These are phyloP conservation scores for Tipula helvola DNA, from an alignment of 2,888 invertebrate genomes.

Conservation along the genomic window DNA sequence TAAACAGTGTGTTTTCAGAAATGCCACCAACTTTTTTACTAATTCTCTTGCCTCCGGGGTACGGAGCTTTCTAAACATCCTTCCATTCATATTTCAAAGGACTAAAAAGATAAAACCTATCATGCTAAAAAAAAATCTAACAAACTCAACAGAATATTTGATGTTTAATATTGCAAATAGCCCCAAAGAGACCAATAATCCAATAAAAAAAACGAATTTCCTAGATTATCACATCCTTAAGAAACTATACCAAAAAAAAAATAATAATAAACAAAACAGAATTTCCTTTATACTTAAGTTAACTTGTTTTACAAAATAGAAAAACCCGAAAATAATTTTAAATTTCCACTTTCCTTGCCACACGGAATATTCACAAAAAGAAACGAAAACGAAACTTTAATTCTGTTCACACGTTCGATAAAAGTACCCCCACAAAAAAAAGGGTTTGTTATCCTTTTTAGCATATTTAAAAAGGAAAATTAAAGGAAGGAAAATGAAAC, in stretches of 20 bases:
- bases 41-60: too few relatives aligned
- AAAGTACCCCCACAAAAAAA: background rate
- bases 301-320: background rate
- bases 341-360: background rate
- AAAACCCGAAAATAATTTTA: background rate
- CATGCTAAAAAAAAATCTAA: background rate
- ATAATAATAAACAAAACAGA: background rate
- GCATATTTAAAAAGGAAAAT: background rate
- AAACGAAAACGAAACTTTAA: background rate
- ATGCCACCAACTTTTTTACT: too few relatives aligned
- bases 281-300: background rate
- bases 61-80: too few relatives aligned
- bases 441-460: conserved; percentile 4
- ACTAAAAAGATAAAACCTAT: background rate
- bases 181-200: background rate
- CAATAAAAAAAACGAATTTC: background rate
- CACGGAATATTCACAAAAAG: background rate
- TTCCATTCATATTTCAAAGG: background rate
- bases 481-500: background rate
- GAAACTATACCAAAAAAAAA: background rate
- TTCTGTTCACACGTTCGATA: background rate
- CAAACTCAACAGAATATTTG: background rate
- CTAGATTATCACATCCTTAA: background rate
- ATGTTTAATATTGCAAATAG: background rate
- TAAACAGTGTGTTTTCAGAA: too few relatives aligned